Evolutionary conservation across 2,797 vertebrate species (phyloP).

Genomic region (Scomberomorus guttatus): DNA sequence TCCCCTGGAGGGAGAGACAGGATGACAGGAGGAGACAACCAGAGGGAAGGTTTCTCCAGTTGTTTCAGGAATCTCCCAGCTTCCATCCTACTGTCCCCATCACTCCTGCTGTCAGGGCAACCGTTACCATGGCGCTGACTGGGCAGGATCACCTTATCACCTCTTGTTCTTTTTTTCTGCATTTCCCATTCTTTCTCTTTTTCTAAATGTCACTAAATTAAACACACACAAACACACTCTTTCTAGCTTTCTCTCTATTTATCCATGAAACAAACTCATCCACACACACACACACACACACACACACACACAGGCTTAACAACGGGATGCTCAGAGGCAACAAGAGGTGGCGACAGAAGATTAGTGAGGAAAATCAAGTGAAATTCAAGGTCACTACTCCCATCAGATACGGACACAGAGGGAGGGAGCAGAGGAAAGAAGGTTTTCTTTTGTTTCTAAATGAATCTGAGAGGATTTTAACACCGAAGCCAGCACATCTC

Average conservation of each 20-base stretch:
- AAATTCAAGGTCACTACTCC: constrained; percentile 36
- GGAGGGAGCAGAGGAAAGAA: not conserved
- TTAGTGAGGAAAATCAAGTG: constrained; percentile 27
- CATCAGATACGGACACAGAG: constrained; percentile 4
- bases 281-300: constrained; percentile 1
- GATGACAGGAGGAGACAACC: constrained; percentile 12
- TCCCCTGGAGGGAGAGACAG: constrained; percentile 1
- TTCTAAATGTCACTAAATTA: constrained; percentile 26
- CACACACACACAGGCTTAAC: constrained; percentile 10
- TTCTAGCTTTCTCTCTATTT: not conserved
- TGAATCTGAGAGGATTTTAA: constrained; percentile 3
- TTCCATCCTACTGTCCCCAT: constrained; percentile 24
- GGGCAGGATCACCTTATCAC: constrained; percentile 35
- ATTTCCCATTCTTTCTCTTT: not conserved
- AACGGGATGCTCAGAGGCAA: constrained; percentile 14
- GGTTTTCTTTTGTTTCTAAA: not conserved
- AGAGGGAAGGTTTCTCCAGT: constrained; percentile 40
- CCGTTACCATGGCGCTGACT: constrained; percentile 60
- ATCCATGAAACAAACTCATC: not conserved
- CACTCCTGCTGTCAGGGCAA: constrained; percentile 57
- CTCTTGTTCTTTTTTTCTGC: constrained; percentile 9
- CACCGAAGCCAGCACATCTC: not conserved
- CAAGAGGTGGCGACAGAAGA: constrained; percentile 33
- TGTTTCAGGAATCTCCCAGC: constrained; percentile 51
- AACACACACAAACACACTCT: not conserved